A percentile compares a stretch with the other conserved stretches of the same genome.
Conservation (phyloP, 2,888 invertebrate genomes). For the Perizoma affinitatum region DNA sequence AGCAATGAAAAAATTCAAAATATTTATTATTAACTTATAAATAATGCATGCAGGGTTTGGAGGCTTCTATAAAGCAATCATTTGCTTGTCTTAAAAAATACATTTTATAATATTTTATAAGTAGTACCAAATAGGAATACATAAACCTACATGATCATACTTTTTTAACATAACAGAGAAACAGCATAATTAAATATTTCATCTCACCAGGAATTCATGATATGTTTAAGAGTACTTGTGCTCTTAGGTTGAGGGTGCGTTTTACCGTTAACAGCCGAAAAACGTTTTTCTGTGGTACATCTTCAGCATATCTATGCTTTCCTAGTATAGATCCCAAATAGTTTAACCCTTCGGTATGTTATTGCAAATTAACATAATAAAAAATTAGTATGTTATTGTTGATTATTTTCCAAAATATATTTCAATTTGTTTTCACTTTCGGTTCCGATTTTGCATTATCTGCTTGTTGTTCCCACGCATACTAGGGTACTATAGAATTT, state of each 20-base stretch:
- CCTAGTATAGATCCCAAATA: conserved; percentile 19
- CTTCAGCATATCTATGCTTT: conserved; percentile 9
- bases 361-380: too few species aligned
- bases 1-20: too few species aligned
- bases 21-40: too few species aligned
- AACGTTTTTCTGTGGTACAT: conserved; percentile 1
- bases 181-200: conserved; percentile 15
- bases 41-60: too few species aligned
- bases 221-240: conserved; percentile 16
- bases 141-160: too few species aligned
- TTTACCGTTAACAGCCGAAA: conserved; percentile 1
- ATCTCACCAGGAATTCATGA: conserved; percentile 19
- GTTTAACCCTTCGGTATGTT: conserved; percentile 1
- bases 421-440: conserved; percentile 1
- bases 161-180: conserved; percentile 3
- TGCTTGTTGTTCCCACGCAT: conserved; percentile 8
- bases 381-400: too few species aligned
- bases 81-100: too few species aligned
- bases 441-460: background rate
- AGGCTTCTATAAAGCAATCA: too few species aligned
- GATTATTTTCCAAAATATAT: too few species aligned
- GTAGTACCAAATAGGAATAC: too few species aligned
- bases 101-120: too few species aligned
- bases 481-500: conserved; percentile 5
- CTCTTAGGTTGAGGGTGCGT: conserved; percentile 16